Evolutionary conservation across 2,113 vertebrate genomes (phyloP), one percentile per base, ranked within the genome.

Genomic region (Pygathrix nemaeus): DNA sequence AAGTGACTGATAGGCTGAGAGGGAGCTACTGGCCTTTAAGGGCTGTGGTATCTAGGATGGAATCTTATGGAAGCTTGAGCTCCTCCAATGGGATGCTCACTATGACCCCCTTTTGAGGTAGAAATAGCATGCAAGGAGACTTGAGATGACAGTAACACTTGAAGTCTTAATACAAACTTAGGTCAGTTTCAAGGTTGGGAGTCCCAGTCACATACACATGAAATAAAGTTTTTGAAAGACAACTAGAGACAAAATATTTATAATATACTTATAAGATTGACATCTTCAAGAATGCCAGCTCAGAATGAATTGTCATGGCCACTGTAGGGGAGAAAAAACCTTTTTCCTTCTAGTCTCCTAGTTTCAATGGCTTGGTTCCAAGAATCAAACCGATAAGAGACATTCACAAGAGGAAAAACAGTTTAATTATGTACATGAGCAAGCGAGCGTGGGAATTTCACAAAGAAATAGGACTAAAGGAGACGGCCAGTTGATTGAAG

Each of bases 371-470:
- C 93, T 43, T 35, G 6, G 20, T 38, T 40, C 84, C 50, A 40
- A 96, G 66, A n/a, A 61, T 48, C 84, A 83, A 90, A 55, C 20
- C 38, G n/a, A 80, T 72, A 83, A 80, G 85, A 92, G 70, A 88
- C 25, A 68, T 82, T 30, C 64, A 61, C 32, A 68, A 61, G 35
- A 82, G 38, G 23, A 3, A 43, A 79, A 86, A 35, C 6, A 48
- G 40, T 76, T 73, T 61, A 76, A 90, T 81, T 66, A 88, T 40
- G 35, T 83, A 68, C 66, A 17, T 59, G 76, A 61, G 32, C 30
- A 78, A 52, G n/a, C 27, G 78, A 79, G 59, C 27, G n/a, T 20
- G 3, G 66, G 40, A 61, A 12, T 84, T 79, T 59, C 70, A 25
- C 70, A 79, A 55, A 85, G 45, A 92, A 55, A 70, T n/a, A 43